phyloP scores from a whole-genome alignment of 1,140 invertebrate genomes.

The Lucilia sericata region DNA sequence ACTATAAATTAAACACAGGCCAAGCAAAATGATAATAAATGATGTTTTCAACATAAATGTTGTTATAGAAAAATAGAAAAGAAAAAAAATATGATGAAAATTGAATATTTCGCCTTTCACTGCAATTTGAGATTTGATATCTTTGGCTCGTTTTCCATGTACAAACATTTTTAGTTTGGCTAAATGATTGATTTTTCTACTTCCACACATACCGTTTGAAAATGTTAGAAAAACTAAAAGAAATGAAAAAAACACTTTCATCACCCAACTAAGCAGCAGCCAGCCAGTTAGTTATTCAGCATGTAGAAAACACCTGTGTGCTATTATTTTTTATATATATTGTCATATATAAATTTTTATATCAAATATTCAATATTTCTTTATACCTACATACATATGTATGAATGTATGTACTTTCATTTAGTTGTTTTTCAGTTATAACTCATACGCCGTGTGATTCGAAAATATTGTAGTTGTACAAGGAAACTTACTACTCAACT shows the following conservation, averaged over 20 bases:
- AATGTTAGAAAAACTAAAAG: neutral
- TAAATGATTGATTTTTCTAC: slow-evolving; percentile 24
- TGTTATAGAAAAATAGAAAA: slow-evolving; percentile 8
- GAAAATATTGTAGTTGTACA: neutral
- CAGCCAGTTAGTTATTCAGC: neutral
- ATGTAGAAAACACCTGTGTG: slow-evolving; percentile 27
- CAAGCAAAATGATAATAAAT: slow-evolving; percentile 11
- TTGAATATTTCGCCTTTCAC: slow-evolving; percentile 26
- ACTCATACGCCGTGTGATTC: slow-evolving; percentile 37
- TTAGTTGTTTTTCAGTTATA: neutral
- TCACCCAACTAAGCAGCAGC: neutral
- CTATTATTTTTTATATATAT: slow-evolving; percentile 35
- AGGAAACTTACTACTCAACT: neutral
- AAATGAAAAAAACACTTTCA: slow-evolving; percentile 5
- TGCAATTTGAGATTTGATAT: slow-evolving; percentile 17
- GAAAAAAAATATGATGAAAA: neutral
- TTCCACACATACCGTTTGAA: neutral
- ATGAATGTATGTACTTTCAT: neutral
- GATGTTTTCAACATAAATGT: slow-evolving; percentile 24
- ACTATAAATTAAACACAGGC: slow-evolving; percentile 25
- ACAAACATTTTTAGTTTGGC: neutral
- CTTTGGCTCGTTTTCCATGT: slow-evolving; percentile 1
- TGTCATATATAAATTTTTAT: slow-evolving; percentile 28
- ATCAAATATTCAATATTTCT: slow-evolving; percentile 1
- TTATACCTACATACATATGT: neutral